Evolutionary conservation across 2,797 vertebrate species (phyloP).

Genomic region (Thaleichthys pacificus): DNA sequence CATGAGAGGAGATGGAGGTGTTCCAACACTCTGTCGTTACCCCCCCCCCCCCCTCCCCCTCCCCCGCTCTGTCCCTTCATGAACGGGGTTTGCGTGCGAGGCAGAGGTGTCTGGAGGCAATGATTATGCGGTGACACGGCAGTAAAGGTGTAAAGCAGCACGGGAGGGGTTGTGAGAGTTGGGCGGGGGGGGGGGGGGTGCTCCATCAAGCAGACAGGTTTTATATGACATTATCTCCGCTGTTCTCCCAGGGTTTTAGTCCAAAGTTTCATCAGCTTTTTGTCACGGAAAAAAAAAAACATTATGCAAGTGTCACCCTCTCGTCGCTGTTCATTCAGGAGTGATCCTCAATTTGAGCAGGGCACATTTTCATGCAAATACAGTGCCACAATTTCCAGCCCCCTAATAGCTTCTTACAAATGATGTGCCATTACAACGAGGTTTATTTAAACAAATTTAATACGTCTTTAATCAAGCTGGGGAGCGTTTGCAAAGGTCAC

Average conservation of each 20-base stretch:
- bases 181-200: slow-evolving; percentile 34
- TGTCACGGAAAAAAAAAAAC: slow-evolving; percentile 64
- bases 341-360: slow-evolving; percentile 84
- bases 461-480: slow-evolving; percentile 99
- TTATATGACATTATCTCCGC: slow-evolving; percentile 58
- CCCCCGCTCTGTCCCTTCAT: neutral
- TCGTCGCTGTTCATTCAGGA: slow-evolving; percentile 83
- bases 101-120: too few species aligned
- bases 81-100: too few species aligned
- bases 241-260: slow-evolving; percentile 51
- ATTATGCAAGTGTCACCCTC: slow-evolving; percentile 90
- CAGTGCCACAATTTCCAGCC: slow-evolving; percentile 84
- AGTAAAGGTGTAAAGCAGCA: slow-evolving; percentile 34
- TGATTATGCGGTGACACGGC: neutral
- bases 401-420: slow-evolving; percentile 99
- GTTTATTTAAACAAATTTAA: slow-evolving; percentile 99
- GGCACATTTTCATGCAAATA: slow-evolving; percentile 99
- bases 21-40: neutral
- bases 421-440: slow-evolving; percentile 99
- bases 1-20: neutral
- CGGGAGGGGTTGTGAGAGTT: slow-evolving; percentile 20
- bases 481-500: slow-evolving; percentile 99
- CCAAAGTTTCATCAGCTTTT: slow-evolving; percentile 78
- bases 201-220: slow-evolving; percentile 48
- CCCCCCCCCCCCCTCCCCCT: neutral